Conservation (phyloP, 2,113 vertebrate genomes). For the Crotalus helleri region DNA sequence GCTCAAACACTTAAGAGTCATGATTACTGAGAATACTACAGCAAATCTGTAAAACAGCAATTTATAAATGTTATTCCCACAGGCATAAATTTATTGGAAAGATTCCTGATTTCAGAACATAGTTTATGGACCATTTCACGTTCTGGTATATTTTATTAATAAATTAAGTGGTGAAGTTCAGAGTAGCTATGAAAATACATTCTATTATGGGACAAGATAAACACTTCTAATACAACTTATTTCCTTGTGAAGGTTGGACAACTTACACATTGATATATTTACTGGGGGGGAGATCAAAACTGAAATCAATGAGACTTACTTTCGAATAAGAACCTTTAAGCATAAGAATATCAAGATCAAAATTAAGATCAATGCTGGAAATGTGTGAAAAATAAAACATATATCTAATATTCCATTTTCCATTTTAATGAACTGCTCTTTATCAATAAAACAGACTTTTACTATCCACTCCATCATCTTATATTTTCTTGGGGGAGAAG, state of each 20-base stretch:
- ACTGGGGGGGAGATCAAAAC: background rate
- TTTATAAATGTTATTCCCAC: background rate
- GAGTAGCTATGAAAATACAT: background rate
- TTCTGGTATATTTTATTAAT: background rate
- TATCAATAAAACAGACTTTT: background rate
- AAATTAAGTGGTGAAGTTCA: background rate
- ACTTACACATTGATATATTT: background rate
- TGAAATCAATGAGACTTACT: background rate
- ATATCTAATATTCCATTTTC: background rate
- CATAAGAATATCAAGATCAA: background rate
- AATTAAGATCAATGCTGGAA: background rate
- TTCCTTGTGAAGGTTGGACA: background rate
- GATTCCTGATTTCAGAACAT: background rate
- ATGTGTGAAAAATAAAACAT: background rate
- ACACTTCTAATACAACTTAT: background rate
- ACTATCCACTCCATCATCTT: background rate
- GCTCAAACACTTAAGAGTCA: background rate
- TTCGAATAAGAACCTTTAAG: background rate
- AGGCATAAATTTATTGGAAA: background rate
- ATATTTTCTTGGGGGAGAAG: background rate
- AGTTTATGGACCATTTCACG: background rate
- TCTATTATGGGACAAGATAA: background rate
- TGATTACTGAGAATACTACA: background rate
- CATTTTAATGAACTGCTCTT: background rate
- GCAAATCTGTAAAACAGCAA: background rate